Evolutionary conservation across 2,113 vertebrate species (phyloP), one percentile per base, ranked within the genome.

Genomic region (Neodon shergylaensis): DNA sequence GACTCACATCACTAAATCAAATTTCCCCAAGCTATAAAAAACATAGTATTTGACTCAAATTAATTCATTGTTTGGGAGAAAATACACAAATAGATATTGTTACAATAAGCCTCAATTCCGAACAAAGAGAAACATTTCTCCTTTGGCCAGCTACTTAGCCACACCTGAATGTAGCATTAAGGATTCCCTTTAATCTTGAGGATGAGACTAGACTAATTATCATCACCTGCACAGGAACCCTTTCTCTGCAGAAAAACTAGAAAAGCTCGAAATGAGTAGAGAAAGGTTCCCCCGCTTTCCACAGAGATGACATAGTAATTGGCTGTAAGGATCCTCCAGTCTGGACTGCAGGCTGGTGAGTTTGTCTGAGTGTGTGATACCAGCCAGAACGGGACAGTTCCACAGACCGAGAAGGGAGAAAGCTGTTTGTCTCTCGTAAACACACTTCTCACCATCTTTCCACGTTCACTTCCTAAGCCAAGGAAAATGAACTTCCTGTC

Each of bases 1-100:
- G 94, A 74, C 94, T 94, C 81, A 92, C 95, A 85, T 94, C 95
- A 94, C 92, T 96, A 96, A 97, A 97, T 97, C 95, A 97, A 97
- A 96, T 96, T 91, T 68, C 87, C 79, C 42, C 52, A 85, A 96
- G 88, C 73, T 91, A 94, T 42, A 42, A 26, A 83, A 97, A 96
- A 22, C 91, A 88, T 81, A 95, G 26, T 65, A 87, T 86, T 96
- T 90, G 93, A 93, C 47, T 91, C 81, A 91, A 94, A 96, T 95
- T 97, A 96, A 97, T 97, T 95, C 97, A 97, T 94, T 95, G 92
- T 93, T 94, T 96, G 42, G 66, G 28, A 11, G 39, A 22, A 94
- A 93, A 92, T 42, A 39, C 66, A 94, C 66, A 92, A 90, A 96
- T 84, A 97, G 76, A 86, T 94, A 92, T 42, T 63, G 88, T 85